These are phyloP conservation scores for Acropora yongei DNA, from an alignment of 64 coral and sea anemone genomes.

Conservation along the genomic window DNA sequence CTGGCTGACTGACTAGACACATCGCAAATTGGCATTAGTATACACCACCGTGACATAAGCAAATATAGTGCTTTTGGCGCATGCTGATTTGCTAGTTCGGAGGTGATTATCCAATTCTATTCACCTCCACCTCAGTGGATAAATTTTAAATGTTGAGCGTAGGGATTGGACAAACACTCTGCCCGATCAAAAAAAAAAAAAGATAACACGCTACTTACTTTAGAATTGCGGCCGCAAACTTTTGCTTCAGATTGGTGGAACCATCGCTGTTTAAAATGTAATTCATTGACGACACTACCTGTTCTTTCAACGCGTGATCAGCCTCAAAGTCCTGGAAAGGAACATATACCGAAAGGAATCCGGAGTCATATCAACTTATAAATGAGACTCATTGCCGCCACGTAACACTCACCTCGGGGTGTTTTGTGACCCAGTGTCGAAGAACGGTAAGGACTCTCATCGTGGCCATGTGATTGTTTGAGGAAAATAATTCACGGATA, in stretches of 20 bases:
- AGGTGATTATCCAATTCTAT: no score
- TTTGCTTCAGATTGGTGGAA: slow-evolving; percentile 81
- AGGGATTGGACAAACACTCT: no score
- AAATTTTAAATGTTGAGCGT: no score
- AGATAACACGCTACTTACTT: slow-evolving; percentile 24
- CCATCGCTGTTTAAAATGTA: slow-evolving; percentile 80
- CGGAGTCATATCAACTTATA: no score
- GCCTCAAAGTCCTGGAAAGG: slow-evolving; percentile 74
- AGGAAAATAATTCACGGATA: slow-evolving; percentile 79
- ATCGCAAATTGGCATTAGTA: no score
- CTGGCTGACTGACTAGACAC: no score
- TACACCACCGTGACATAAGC: no score
- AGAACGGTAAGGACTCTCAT: slow-evolving; percentile 90
- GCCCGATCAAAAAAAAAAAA: background rate
- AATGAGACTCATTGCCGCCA: no score
- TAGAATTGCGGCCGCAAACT: slow-evolving; percentile 80
- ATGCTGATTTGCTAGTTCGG: no score
- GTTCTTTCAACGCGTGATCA: slow-evolving; percentile 67
- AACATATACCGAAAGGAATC: no score
- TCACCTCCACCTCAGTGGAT: no score
- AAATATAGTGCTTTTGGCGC: no score
- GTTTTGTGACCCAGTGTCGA: slow-evolving; percentile 96
- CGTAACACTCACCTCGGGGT: slow-evolving; percentile 67
- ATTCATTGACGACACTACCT: slow-evolving; percentile 81
- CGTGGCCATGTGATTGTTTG: slow-evolving; percentile 80